Percentiles rank a stretch among this genome's conserved stretches.
These are phyloP conservation scores for Luffia ferchaultella DNA, from an alignment of 2,888 invertebrate species.

Conservation along the genomic window DNA sequence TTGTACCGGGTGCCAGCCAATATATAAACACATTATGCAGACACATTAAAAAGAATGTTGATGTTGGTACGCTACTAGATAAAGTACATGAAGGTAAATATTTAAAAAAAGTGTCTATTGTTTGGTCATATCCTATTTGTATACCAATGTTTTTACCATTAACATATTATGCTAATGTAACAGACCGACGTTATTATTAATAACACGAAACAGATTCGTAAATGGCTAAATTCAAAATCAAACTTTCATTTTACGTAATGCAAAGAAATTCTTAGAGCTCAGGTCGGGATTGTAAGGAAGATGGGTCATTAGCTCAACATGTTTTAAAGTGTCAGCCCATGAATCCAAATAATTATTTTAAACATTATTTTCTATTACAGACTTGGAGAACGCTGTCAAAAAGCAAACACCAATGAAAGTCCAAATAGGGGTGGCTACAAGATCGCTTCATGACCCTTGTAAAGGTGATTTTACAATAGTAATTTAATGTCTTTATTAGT, in stretches of 20 bases:
- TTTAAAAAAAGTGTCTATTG: not conserved
- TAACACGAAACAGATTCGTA: too few relatives aligned
- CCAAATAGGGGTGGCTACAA: slow-evolving; percentile 43
- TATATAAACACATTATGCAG: slow-evolving; percentile 48
- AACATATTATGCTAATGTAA: not conserved
- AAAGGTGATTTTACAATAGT: slow-evolving; percentile 24
- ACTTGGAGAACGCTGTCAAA: slow-evolving; percentile 41
- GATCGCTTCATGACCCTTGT: slow-evolving; percentile 41
- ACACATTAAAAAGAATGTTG: slow-evolving; percentile 39
- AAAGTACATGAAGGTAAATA: slow-evolving; percentile 51
- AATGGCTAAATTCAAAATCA: too few relatives aligned
- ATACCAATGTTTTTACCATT: not conserved
- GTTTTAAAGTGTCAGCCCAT: too few relatives aligned
- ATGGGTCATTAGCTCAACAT: too few relatives aligned
- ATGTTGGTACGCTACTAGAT: slow-evolving; percentile 48
- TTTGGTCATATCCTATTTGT: not conserved
- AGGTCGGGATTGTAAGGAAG: too few relatives aligned
- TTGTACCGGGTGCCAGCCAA: slow-evolving; percentile 40
- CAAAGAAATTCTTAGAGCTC: too few relatives aligned
- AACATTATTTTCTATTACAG: slow-evolving; percentile 21
- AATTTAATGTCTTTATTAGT: not conserved
- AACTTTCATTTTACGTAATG: too few relatives aligned
- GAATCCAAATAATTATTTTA: too few relatives aligned
- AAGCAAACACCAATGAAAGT: slow-evolving; percentile 50
- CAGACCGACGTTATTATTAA: slow-evolving; percentile 3